phyloP scores from a whole-genome alignment of 2,797 vertebrate species.

The Hippopotamyrus pictus region DNA sequence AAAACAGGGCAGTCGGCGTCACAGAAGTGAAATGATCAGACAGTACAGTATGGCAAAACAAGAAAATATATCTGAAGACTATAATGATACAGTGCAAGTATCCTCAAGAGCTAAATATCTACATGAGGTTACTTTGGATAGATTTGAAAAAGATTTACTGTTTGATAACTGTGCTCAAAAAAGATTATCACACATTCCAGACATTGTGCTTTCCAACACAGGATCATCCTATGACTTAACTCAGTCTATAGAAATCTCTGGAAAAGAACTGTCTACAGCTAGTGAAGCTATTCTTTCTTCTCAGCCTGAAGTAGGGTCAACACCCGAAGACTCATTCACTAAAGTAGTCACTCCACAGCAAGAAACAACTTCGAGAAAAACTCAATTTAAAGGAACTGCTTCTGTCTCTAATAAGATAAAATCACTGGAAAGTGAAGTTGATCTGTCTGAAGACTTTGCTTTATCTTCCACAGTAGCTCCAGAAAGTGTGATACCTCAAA shows the following conservation, averaged over 20 bases:
- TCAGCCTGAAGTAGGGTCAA: constrained; percentile 19
- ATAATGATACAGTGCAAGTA: background rate
- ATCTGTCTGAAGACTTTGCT: background rate
- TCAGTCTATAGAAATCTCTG: constrained; percentile 51
- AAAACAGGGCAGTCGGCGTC: background rate
- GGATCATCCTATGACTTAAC: constrained; percentile 34
- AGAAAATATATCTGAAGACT: background rate
- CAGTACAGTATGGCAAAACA: background rate
- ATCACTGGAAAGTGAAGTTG: constrained; percentile 13
- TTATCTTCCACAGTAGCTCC: background rate
- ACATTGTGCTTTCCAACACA: constrained; percentile 10
- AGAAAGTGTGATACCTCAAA: background rate
- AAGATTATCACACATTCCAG: background rate
- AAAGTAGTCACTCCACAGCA: background rate
- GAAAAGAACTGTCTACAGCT: constrained; percentile 61
- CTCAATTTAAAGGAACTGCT: constrained; percentile 15
- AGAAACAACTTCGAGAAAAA: background rate
- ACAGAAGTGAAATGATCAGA: constrained; percentile 2
- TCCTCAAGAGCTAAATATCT: constrained; percentile 30
- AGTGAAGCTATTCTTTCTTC: constrained; percentile 36
- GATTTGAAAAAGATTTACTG: constrained; percentile 44
- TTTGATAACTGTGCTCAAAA: constrained; percentile 21
- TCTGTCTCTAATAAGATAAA: constrained; percentile 28
- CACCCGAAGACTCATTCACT: constrained; percentile 1
- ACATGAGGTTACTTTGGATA: constrained; percentile 47